Evolutionary conservation across 1,140 invertebrate species (phyloP), one percentile per base, ranked within the genome.

Genomic region (Pristionchus pacificus): DNA sequence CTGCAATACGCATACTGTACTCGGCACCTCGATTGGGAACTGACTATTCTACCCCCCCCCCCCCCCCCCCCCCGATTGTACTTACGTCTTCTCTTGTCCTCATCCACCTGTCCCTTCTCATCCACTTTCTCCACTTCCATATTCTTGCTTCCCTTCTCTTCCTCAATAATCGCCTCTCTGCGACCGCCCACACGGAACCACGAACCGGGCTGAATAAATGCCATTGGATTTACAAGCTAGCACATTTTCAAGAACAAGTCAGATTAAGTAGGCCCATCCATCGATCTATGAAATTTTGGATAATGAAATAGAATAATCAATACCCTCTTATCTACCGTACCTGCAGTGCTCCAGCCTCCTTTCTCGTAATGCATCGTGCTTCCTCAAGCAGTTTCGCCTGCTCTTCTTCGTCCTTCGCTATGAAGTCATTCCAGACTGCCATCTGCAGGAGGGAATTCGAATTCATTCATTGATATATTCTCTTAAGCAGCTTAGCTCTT

Each of bases 361-460:
- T 57, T 60, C 32, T 71, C 55, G 32, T 55, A 25, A 57, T 25
- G 19, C 38, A 25, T 28, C 38, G 65, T 19, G 77, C 49, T 28
- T 70, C 61, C 19, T 77, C 69, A 49, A 80, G 67, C 32, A 83
- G 71, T 24, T 62, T 60, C 15, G 57, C 49, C 64, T 82, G 80
- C 59, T 80, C 81, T 31, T 32, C 68, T 66, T 84, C 82, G n/a
- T 77, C 74, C 55, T 74, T 73, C 19, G 74, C 76, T 59, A 83
- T 77, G 61, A 83, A 84, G 19, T 83, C 72, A 57, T 83, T 83
- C 82, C 82, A 83, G 29, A 70, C 60, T 78, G 38, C 38, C 38
- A 49, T 49, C 80, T 59, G 49, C 38, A 49, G 38, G n/a, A n/a
- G n/a, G n/a, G n/a, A n/a, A n/a, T n/a, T n/a, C n/a, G n/a, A n/a